These are phyloP conservation scores for Rhadinocentrus ornatus DNA, from an alignment of 2,797 vertebrate species.

Conservation along the genomic window DNA sequence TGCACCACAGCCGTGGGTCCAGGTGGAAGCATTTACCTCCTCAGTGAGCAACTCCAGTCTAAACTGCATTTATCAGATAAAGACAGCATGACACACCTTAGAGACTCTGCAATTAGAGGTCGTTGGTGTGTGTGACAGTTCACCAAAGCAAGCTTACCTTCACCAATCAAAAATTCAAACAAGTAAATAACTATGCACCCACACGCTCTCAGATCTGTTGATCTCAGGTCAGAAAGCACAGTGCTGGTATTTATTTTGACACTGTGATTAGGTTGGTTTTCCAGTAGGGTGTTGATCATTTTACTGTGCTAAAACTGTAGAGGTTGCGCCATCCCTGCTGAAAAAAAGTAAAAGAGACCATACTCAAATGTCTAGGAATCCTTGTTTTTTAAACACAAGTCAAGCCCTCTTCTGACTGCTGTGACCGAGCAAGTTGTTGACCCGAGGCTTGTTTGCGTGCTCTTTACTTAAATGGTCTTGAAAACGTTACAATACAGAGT, in stretches of 20 bases:
- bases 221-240: constrained; percentile 6
- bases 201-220: background rate
- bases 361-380: constrained; percentile 3
- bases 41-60: constrained; percentile 50
- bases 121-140: constrained; percentile 37
- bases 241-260: constrained; percentile 34
- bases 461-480: no score
- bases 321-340: background rate
- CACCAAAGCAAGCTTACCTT: constrained; percentile 23
- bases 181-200: constrained; percentile 24
- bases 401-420: no score
- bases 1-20: constrained; percentile 44
- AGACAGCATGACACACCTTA: constrained; percentile 54
- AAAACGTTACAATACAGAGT: no score
- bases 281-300: constrained; percentile 10
- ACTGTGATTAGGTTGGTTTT: constrained; percentile 35
- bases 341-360: background rate
- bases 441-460: no score
- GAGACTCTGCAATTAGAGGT: constrained; percentile 60
- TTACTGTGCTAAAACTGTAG: constrained; percentile 14
- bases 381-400: background rate
- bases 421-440: no score
- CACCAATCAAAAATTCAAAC: constrained; percentile 17
- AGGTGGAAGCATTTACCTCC: constrained; percentile 68
- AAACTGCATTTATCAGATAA: constrained; percentile 70